Evolutionary conservation across 2,888 invertebrate species (phyloP).

Genomic region (Oegoconia quadripuncta): DNA sequence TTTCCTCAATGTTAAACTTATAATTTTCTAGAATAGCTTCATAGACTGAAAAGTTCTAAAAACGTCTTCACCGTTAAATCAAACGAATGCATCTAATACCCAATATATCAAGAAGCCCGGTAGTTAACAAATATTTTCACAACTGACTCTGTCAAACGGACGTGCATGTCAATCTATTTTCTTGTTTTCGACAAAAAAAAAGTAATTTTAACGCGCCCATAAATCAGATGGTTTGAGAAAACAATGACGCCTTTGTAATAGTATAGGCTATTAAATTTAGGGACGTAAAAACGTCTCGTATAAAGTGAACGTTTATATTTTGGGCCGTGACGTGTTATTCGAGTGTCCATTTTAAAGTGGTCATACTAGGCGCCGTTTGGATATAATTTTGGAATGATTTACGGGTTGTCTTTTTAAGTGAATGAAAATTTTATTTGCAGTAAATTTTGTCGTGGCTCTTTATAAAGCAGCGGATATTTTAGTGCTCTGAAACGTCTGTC

Average conservation of each 20-base stretch:
- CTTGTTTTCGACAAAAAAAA: slow-evolving; percentile 27
- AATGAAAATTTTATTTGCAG: slow-evolving; percentile 50
- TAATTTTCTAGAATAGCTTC: neutral
- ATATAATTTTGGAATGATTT: slow-evolving; percentile 70
- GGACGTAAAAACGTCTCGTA: slow-evolving; percentile 47
- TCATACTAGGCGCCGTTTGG: slow-evolving; percentile 43
- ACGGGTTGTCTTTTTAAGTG: slow-evolving; percentile 39
- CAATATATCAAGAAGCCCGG: slow-evolving; percentile 49
- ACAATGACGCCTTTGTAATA: slow-evolving; percentile 76
- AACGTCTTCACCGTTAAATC: slow-evolving; percentile 11
- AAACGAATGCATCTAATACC: slow-evolving; percentile 21
- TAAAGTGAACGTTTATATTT: slow-evolving; percentile 33
- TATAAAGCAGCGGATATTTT: slow-evolving; percentile 13
- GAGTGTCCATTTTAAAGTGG: slow-evolving; percentile 38
- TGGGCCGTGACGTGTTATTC: slow-evolving; percentile 29
- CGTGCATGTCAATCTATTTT: slow-evolving; percentile 26
- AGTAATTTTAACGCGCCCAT: slow-evolving; percentile 39
- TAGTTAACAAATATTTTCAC: slow-evolving; percentile 59
- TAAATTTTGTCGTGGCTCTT: slow-evolving; percentile 34
- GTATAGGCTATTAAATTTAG: slow-evolving; percentile 70
- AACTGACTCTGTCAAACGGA: slow-evolving; percentile 34
- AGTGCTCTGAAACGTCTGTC: neutral
- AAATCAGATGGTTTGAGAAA: slow-evolving; percentile 69
- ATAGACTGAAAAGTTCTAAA: neutral
- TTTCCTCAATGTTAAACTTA: no score